These are phyloP conservation scores for Macrotrachela quadricornifera DNA, from an alignment of 1,140 invertebrate genomes.

Conservation along the genomic window DNA sequence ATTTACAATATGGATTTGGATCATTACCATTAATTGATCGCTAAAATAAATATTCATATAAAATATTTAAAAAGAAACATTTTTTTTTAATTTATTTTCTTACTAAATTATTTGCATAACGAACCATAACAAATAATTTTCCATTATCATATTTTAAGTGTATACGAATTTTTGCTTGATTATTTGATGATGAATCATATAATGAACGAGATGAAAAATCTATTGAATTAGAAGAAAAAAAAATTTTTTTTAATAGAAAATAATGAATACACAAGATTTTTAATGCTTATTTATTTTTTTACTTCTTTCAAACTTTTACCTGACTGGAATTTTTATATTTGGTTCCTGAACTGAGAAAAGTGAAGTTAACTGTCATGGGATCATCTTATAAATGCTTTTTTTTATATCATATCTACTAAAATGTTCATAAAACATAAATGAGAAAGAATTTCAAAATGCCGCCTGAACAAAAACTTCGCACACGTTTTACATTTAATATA, in stretches of 20 bases:
- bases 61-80: background rate
- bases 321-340: no score
- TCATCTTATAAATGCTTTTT: no score
- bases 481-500: no score
- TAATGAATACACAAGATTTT: no score
- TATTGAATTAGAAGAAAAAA: background rate
- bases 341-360: no score
- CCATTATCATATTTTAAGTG: constrained; percentile 5
- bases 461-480: no score
- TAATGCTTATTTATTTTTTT: no score
- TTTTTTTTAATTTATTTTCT: background rate
- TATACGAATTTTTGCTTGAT: constrained; percentile 1
- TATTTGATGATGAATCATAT: background rate
- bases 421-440: no score
- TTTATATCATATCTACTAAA: no score
- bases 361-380: no score
- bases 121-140: background rate
- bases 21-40: constrained; percentile 1
- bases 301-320: no score
- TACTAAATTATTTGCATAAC: background rate
- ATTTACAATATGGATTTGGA: constrained; percentile 7
- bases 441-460: no score
- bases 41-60: background rate
- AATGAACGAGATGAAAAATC: background rate
- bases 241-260: background rate